Evolutionary conservation across 2,113 vertebrate genomes (phyloP).

Genomic region (Lontra canadensis): DNA sequence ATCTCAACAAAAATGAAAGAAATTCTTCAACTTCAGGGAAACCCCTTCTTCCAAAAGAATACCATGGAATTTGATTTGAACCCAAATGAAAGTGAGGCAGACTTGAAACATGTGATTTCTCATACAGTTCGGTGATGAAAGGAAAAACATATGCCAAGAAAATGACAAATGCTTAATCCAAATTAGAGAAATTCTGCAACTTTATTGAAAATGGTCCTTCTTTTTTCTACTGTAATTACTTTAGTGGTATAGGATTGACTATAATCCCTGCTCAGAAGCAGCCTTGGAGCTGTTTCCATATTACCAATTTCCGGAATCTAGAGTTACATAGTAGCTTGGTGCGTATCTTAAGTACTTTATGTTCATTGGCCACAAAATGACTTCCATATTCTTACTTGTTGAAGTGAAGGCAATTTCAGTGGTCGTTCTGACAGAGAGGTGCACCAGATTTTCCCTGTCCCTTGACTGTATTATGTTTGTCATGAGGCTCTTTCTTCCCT

Average conservation of each 20-base stretch:
- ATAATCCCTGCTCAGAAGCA: conserved; percentile 19
- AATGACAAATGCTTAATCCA: conserved; percentile 17
- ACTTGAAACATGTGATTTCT: conserved; percentile 33
- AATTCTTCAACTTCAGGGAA: conserved; percentile 10
- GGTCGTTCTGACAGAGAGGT: not conserved
- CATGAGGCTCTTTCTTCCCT: not conserved
- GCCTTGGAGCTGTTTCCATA: not conserved
- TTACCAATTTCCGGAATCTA: not conserved
- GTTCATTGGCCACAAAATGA: conserved; percentile 40
- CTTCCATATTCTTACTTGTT: conserved; percentile 21
- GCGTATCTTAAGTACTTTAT: not conserved
- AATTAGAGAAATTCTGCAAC: conserved; percentile 31
- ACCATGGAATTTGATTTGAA: not conserved
- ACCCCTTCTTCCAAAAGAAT: conserved; percentile 25
- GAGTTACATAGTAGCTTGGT: not conserved
- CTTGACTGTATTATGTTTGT: not conserved
- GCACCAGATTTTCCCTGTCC: not conserved
- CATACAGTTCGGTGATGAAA: not conserved
- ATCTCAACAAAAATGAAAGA: not conserved
- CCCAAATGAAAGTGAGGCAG: not conserved
- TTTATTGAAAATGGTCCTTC: not conserved
- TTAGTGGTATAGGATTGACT: not conserved
- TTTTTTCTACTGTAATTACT: conserved; percentile 3
- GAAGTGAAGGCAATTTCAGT: not conserved
- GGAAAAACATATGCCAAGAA: conserved; percentile 44